Percentiles rank a stretch among this genome's conserved stretches.
Conservation (phyloP, 2,113 vertebrate species). For the Tupaia tana region DNA sequence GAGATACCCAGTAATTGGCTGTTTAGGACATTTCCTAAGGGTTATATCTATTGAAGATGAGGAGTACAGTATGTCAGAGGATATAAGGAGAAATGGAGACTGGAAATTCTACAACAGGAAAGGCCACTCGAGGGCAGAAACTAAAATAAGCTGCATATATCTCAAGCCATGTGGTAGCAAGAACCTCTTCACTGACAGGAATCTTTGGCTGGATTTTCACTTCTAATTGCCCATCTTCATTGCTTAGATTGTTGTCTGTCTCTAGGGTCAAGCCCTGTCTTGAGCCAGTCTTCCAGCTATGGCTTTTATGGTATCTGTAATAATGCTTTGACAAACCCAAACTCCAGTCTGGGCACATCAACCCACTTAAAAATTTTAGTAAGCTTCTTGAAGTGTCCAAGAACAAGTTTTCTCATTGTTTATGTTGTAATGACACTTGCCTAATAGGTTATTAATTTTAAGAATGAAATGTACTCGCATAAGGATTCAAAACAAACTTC, state of each 20-base stretch:
- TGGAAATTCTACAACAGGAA: not conserved
- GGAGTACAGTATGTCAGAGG: not conserved
- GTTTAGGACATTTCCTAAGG: not conserved
- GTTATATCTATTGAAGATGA: not conserved
- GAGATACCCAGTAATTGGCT: not conserved
- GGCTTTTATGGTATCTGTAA: too few relatives aligned
- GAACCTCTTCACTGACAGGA: not conserved
- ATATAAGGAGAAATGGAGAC: not conserved
- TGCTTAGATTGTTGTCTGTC: not conserved
- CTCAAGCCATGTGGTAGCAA: not conserved
- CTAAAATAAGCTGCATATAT: not conserved
- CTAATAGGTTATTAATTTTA: not conserved
- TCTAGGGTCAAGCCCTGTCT: not conserved
- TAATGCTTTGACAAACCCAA: not conserved
- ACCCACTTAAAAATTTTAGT: not conserved
- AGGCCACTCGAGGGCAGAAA: not conserved
- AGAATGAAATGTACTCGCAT: not conserved
- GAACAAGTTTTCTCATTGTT: not conserved
- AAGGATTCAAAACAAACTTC: not conserved
- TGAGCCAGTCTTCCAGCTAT: not conserved
- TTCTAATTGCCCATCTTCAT: not conserved
- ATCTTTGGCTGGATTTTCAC: not conserved
- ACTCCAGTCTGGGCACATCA: not conserved
- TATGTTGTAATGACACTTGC: not conserved
- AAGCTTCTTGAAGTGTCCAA: not conserved